Evolutionary conservation across 92 coral and sea anemone genomes (phyloP).

Genomic region (Umimayanthus chanpuru): DNA sequence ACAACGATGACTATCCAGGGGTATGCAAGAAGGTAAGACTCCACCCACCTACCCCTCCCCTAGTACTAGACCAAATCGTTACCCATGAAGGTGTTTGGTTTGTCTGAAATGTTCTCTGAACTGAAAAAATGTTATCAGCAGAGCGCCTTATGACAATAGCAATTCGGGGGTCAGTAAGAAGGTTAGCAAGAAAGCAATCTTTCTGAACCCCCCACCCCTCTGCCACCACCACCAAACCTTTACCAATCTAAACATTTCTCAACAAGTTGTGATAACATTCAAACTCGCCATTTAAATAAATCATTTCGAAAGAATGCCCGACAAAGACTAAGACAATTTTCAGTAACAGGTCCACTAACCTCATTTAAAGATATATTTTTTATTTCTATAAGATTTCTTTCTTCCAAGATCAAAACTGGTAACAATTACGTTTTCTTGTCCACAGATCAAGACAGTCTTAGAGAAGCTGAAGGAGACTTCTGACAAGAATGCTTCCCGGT

Average conservation of each 20-base stretch:
- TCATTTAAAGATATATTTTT: no score
- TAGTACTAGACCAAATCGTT: not conserved
- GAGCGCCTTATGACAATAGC: not conserved
- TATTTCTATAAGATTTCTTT: no score
- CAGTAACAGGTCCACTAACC: no score
- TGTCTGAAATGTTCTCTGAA: constrained; percentile 29
- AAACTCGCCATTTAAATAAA: no score
- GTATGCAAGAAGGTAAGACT: constrained; percentile 22
- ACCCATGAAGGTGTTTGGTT: constrained; percentile 17
- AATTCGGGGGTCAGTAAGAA: no score
- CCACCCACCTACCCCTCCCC: no score
- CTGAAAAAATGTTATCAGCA: not conserved
- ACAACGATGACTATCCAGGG: constrained; percentile 22
- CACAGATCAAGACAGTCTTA: constrained; percentile 4
- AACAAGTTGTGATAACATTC: no score
- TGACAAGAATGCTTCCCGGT: constrained; percentile 1
- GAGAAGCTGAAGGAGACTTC: not conserved
- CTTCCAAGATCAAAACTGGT: no score
- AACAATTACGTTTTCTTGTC: not conserved
- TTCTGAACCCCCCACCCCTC: not conserved
- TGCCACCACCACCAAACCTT: not conserved
- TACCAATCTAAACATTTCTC: not conserved
- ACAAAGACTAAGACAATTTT: no score
- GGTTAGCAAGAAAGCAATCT: not conserved
- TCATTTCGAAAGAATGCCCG: no score